Percentiles rank a stretch among this genome's conserved stretches.
Evolutionary conservation across 2,888 invertebrate species (phyloP).

Genomic region (Megalurothrips usitatus): DNA sequence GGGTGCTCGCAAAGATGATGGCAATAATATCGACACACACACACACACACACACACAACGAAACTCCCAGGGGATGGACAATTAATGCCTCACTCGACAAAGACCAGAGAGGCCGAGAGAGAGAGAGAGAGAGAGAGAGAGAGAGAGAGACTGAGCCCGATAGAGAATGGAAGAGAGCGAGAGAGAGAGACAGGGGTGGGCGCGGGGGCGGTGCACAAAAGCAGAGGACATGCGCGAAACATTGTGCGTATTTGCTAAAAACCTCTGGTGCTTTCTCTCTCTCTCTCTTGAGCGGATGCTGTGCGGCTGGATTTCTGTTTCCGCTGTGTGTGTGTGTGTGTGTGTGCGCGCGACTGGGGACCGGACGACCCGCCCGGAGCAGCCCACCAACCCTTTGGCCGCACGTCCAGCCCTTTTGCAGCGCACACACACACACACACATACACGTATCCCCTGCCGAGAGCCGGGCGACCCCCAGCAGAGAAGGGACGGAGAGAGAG

Average conservation of each 20-base stretch:
- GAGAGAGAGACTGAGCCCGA: constrained; percentile 1
- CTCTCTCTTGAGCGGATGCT: no score
- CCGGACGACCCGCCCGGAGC: not conserved
- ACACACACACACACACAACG: no score
- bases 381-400: no score
- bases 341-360: no score
- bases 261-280: no score
- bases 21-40: no score
- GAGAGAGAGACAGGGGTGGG: not conserved
- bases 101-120: not conserved
- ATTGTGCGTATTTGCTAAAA: no score
- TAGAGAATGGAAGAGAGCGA: constrained; percentile 24
- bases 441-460: not conserved
- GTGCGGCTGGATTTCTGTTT: not conserved
- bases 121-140: constrained; percentile 11
- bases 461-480: no score
- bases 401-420: no score
- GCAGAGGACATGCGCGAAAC: no score
- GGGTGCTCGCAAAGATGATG: no score
- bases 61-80: not conserved
- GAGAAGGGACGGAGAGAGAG: no score
- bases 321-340: not conserved
- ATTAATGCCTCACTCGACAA: not conserved
- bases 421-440: not conserved
- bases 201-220: not conserved